Percentiles rank a stretch among this genome's conserved stretches.
phyloP scores from a whole-genome alignment of 2,888 invertebrate species.

The Drosophila mimetica region DNA sequence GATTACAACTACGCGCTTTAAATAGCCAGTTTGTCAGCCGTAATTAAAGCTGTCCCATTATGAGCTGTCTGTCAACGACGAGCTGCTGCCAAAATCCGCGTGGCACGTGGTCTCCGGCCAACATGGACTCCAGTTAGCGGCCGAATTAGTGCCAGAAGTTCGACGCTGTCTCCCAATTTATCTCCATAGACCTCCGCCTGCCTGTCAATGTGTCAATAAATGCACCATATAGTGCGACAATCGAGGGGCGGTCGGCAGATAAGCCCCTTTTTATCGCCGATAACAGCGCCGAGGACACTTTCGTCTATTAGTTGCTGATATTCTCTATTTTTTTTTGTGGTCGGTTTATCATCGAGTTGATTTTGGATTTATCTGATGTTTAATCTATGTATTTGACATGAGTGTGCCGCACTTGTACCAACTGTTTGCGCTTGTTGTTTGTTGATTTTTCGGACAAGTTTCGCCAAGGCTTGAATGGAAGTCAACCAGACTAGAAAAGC shows the following conservation, averaged over 20 bases:
- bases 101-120: constrained; percentile 51
- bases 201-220: constrained; percentile 80
- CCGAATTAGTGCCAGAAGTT: constrained; percentile 65
- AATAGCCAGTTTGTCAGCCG: constrained; percentile 38
- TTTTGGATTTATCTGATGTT: constrained; percentile 77
- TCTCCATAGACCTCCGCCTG: constrained; percentile 69
- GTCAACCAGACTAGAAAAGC: background rate
- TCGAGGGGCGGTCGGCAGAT: constrained; percentile 12
- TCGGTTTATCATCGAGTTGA: constrained; percentile 65
- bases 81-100: constrained; percentile 59
- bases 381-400: constrained; percentile 75
- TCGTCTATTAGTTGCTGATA: constrained; percentile 63
- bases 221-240: constrained; percentile 57
- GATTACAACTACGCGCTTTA: constrained; percentile 36
- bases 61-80: constrained; percentile 49
- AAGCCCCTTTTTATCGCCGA: constrained; percentile 49
- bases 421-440: constrained; percentile 51
- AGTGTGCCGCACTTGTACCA: constrained; percentile 70
- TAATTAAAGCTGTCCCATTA: constrained; percentile 64
- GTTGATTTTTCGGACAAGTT: constrained; percentile 48
- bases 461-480: constrained; percentile 38
- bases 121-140: constrained; percentile 34
- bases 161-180: constrained; percentile 66
- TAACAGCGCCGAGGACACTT: constrained; percentile 38
- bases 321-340: constrained; percentile 51